Evolutionary conservation across 35 echinoderm and acorn worm species (phyloP).

Genomic region (Ophioderma brevispina): DNA sequence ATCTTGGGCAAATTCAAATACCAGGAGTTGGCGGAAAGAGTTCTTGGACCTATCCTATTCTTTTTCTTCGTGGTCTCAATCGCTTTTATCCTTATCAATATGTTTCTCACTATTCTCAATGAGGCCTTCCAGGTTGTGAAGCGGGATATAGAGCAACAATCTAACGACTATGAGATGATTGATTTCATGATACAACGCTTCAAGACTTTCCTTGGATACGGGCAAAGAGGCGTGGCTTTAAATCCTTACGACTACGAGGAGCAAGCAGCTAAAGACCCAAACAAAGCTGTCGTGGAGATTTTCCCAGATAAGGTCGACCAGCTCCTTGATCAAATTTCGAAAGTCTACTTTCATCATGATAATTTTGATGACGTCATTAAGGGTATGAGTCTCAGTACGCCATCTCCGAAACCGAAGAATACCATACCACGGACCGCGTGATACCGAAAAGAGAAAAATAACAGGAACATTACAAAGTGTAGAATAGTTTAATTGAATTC

Average conservation of each 20-base stretch:
- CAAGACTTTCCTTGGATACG: constrained; percentile 57
- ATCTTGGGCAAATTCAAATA: constrained; percentile 87
- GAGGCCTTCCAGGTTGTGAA: constrained; percentile 87
- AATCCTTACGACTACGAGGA: constrained; percentile 7
- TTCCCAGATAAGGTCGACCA: constrained; percentile 93
- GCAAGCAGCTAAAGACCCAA: not conserved
- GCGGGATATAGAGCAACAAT: constrained; percentile 58
- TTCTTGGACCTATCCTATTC: constrained; percentile 75
- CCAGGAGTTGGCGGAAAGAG: constrained; percentile 42
- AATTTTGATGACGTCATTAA: constrained; percentile 29
- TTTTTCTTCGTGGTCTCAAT: constrained; percentile 87
- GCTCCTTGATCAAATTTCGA: constrained; percentile 86
- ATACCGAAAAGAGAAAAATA: too few relatives aligned
- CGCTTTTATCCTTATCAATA: constrained; percentile 93
- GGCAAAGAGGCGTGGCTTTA: not conserved
- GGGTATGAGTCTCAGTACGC: not conserved
- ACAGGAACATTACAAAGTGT: too few relatives aligned
- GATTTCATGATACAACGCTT: constrained; percentile 87
- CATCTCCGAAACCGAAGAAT: not conserved
- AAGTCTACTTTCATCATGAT: constrained; percentile 80
- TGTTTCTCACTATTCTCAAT: constrained; percentile 95
- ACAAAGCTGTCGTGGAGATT: constrained; percentile 49
- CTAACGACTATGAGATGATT: constrained; percentile 95
- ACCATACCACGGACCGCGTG: not conserved
- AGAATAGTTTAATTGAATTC: too few relatives aligned